Base-by-base conservation (phyloP, 2,888 invertebrate species). In the Tribolium freemani region DNA sequence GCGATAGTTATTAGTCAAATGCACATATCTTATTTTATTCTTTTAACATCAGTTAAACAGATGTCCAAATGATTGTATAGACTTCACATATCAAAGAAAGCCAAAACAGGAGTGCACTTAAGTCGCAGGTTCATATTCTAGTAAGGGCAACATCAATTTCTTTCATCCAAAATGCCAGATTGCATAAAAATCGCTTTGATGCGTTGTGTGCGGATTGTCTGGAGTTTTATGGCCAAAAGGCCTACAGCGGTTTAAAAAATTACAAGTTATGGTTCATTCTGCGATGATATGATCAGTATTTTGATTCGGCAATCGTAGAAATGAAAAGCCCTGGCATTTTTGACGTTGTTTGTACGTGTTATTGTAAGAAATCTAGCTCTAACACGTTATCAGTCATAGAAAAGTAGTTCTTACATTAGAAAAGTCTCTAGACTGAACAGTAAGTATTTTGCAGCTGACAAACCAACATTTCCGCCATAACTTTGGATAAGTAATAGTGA, bases 381-480 rank as follows among this genome's bases (percentile, higher is more conserved):
- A 71, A 72, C 69, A 73, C 71, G 66, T 71, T 69, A 48, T 72
- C 75, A 76, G 76, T 77, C 73, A 76, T 79, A 78, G 78, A 78
- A 80, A 79, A 78, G 77, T 78, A 75, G 77, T 76, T 78, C 72
- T 71, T 77, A 71, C 71, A 71, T 72, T 75, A 78, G 75, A 79
- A 78, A 77, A 76, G 75, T 76, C 75, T 73, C 48, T 71, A 71
- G 66, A 71, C 69, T 71, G 73, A 75, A 71, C 8, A 38, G 45
- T 45, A 60, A 60, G 48, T 50, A 50, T 50, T 30, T 50, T 63
- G 57, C 54, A 53, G 48, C 13, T 45, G 69, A 78, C 74, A 69
- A 76, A 77, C 73, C 69, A 76, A 76, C 71, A 67, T 71, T 68
- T 73, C 73, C 48, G 26, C 13, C 56, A 31, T 13, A 51, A 69